Evolutionary conservation across 2,113 vertebrate genomes (phyloP), one percentile per base, ranked within the genome.

Genomic region (Columba janthina): DNA sequence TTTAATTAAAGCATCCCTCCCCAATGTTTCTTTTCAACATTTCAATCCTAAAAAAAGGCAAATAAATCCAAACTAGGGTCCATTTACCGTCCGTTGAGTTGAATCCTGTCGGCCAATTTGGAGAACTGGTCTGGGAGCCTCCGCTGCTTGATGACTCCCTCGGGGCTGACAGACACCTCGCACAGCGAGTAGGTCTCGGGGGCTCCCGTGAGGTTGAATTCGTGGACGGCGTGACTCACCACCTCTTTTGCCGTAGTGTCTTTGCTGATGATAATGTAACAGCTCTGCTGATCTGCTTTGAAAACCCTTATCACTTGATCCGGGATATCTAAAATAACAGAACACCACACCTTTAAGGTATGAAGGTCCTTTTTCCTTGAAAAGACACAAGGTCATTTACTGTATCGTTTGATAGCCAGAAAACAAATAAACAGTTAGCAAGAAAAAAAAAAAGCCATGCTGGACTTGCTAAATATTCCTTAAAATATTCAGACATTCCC

Each of bases 201-300:
- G 7, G 98, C 86, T 10, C 98, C 98, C 0, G 97, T 95, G 91
- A 99, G 95, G 92, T 98, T 98, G 76, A 99, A 99, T 62, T 99
- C 99, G 2, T 99, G 98, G 20, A 99, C 98, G 4, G 98, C 98
- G 8, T 99, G 99, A 19, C 97, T 97, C 62, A 99, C 99, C 12
- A 99, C 99, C 94, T 99, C 99, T 94, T 99, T 99, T n/a, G 99
- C 99, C 17, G 99, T 99, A 10, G 99, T 99, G 97, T 99, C 99
- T 94, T 99, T 99, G 96, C 99, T 99, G 97, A 99, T 99, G 96
- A 99, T 99, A 93, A 99, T 99, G 97, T 99, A 99, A 96, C 99
- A 99, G 77, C 99, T 99, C 96, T 99, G 99, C 95, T 99, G 99
- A 97, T 99, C 99, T 2, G 99, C 99, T 96, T 99, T 99, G 97